These are phyloP conservation scores for Platyscapa corneri DNA, from an alignment of 1,140 invertebrate genomes.

Conservation along the genomic window DNA sequence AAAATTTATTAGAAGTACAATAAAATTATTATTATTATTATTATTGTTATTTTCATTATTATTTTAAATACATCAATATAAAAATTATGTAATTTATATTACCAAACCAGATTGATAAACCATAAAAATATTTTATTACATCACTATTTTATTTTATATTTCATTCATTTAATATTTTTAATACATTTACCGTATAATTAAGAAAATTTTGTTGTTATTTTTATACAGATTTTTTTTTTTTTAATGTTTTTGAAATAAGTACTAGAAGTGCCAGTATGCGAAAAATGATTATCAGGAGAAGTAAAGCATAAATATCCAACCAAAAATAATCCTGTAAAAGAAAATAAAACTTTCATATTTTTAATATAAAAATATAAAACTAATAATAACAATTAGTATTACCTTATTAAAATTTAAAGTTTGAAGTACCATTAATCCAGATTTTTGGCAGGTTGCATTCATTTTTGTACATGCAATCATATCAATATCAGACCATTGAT, in stretches of 20 bases:
- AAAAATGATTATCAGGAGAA: constrained; percentile 84
- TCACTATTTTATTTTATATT: no score
- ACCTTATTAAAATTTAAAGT: constrained; percentile 86
- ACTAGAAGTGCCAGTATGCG: constrained; percentile 85
- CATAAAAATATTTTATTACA: no score
- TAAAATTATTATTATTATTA: no score
- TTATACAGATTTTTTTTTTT: neutral
- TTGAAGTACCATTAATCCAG: constrained; percentile 85
- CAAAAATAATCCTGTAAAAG: constrained; percentile 80
- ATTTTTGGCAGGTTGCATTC: constrained; percentile 84
- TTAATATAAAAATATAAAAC: neutral
- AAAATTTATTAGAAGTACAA: no score
- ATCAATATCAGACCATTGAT: constrained; percentile 90
- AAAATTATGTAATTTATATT: no score
- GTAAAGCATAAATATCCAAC: constrained; percentile 82
- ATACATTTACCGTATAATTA: no score
- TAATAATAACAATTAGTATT: no score
- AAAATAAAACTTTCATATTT: constrained; percentile 14
- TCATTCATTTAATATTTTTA: no score
- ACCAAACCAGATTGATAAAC: no score
- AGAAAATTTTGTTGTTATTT: constrained; percentile 37
- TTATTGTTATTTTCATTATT: no score
- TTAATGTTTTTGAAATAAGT: constrained; percentile 77
- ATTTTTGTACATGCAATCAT: constrained; percentile 81
- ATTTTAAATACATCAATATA: no score